Evolutionary conservation across 1,140 invertebrate genomes (phyloP).

Genomic region (Centruroides sculpturatus): DNA sequence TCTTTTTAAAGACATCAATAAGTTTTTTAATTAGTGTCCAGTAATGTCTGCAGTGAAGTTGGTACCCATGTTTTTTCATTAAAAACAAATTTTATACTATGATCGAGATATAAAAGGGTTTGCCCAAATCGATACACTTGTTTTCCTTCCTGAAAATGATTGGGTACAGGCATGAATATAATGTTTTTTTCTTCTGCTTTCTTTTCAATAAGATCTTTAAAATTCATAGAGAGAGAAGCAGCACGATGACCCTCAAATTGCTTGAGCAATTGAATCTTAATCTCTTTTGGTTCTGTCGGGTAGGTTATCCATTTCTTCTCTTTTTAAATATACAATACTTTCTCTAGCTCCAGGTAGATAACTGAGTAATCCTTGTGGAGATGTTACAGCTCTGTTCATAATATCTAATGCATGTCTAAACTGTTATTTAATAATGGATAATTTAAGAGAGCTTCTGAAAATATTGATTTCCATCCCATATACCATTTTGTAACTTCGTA

Average conservation of each 20-base stretch:
- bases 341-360: constrained; percentile 30
- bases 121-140: constrained; percentile 71
- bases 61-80: constrained; percentile 20
- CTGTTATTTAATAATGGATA: constrained; percentile 46
- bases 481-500: constrained; percentile 78
- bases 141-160: constrained; percentile 61
- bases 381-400: constrained; percentile 63
- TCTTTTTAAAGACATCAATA: too few species aligned
- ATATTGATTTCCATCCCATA: constrained; percentile 65
- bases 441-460: constrained; percentile 46
- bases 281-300: constrained; percentile 6
- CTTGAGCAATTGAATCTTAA: constrained; percentile 9
- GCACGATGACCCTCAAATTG: constrained; percentile 31
- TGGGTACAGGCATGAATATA: constrained; percentile 72
- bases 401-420: constrained; percentile 63
- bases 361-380: constrained; percentile 18
- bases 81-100: constrained; percentile 38
- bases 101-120: constrained; percentile 60
- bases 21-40: neutral
- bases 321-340: constrained; percentile 31
- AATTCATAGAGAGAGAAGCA: constrained; percentile 34
- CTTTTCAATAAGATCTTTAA: constrained; percentile 77
- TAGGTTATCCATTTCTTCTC: constrained; percentile 24
- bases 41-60: constrained; percentile 15
- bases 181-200: constrained; percentile 76